A percentile compares a stretch with the other conserved stretches of the same genome.
phyloP scores from a whole-genome alignment of 2,797 vertebrate genomes.

The Lerista edwardsae region DNA sequence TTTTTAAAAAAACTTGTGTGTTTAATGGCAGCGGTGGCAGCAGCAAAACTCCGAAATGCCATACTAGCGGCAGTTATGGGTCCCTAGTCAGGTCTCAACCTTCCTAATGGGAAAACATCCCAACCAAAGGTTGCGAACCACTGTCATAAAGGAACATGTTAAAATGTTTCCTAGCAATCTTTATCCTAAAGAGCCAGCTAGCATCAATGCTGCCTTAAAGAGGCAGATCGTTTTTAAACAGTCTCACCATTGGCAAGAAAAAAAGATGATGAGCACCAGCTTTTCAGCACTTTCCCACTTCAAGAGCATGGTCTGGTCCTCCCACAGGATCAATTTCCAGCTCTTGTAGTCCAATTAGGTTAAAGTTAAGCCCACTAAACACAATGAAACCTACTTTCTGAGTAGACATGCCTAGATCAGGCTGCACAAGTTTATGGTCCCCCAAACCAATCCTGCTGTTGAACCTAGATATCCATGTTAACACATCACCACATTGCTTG shows the following conservation, averaged over 20 bases:
- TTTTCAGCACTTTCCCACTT: not conserved
- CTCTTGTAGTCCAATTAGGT: not conserved
- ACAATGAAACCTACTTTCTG: not conserved
- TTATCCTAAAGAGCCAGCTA: not conserved
- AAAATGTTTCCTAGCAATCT: not conserved
- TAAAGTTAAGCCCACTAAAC: not conserved
- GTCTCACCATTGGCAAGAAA: not conserved
- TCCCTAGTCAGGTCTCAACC: too few species aligned
- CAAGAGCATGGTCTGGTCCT: not conserved
- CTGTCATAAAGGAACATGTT: too few species aligned
- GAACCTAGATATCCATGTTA: constrained; percentile 17
- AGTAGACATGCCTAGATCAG: not conserved
- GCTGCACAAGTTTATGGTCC: not conserved
- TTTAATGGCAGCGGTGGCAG: too few species aligned
- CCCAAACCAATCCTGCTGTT: constrained; percentile 15
- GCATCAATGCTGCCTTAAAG: not conserved
- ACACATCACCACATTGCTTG: constrained; percentile 1
- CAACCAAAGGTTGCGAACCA: too few species aligned
- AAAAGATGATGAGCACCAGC: not conserved
- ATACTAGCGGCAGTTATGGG: too few species aligned
- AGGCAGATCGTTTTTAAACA: not conserved
- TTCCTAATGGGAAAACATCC: too few species aligned
- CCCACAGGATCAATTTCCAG: not conserved
- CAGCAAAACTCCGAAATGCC: too few species aligned
- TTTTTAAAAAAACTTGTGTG: too few species aligned